phyloP scores from a whole-genome alignment of 1,140 invertebrate genomes.

The Nilaparvata lugens region DNA sequence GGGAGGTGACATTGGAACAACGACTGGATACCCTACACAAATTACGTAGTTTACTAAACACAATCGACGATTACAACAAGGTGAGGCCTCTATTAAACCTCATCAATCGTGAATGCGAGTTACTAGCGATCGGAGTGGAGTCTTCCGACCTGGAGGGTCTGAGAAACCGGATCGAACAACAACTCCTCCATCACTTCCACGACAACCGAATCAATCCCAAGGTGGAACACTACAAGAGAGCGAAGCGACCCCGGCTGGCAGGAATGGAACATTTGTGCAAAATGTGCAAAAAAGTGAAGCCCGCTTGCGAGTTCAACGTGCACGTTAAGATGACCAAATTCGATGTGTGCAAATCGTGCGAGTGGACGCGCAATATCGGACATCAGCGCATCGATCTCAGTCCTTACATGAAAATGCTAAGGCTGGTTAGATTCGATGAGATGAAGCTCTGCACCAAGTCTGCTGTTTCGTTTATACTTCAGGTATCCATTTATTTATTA shows the following conservation, averaged over 20 bases:
- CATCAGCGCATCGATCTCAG: conserved; percentile 22
- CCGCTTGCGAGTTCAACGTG: conserved; percentile 15
- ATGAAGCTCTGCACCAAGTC: conserved; percentile 17
- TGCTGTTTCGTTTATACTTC: conserved; percentile 21
- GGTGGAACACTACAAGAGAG: conserved; percentile 3
- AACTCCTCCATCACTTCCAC: conserved; percentile 20
- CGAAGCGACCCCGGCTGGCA: conserved; percentile 3
- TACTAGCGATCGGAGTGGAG: conserved; percentile 42
- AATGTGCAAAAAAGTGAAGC: conserved; percentile 19
- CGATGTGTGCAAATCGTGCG: conserved; percentile 20
- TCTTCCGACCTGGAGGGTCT: conserved; percentile 42
- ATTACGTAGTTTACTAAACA: conserved; percentile 45
- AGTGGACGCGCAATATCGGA: conserved; percentile 22
- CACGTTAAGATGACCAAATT: conserved; percentile 17
- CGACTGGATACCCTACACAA: conserved; percentile 46
- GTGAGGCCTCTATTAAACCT: conserved; percentile 45
- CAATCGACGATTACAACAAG: conserved; percentile 36
- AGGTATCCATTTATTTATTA: too few species aligned
- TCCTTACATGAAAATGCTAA: conserved; percentile 21
- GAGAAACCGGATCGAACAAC: conserved; percentile 42
- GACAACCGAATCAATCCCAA: conserved; percentile 22
- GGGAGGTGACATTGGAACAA: conserved; percentile 39
- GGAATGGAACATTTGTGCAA: conserved; percentile 15
- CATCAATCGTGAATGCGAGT: conserved; percentile 49
- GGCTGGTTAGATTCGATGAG: conserved; percentile 18